Evolutionary conservation across 2,113 vertebrate genomes (phyloP).

Genomic region (Cynoglossus semilaevis): DNA sequence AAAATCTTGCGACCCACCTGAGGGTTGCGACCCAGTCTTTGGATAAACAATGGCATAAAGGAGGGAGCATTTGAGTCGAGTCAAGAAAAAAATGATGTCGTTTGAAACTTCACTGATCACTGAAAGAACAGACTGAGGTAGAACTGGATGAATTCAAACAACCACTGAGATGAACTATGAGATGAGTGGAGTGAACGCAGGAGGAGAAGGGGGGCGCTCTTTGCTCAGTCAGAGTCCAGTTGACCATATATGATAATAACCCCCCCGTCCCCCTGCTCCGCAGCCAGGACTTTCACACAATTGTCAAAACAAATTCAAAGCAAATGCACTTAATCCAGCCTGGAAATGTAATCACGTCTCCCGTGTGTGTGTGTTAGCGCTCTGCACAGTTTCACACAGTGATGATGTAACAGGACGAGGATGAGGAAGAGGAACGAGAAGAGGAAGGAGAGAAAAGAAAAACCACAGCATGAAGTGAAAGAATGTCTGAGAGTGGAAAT

Average conservation of each 20-base stretch:
- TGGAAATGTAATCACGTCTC: constrained; percentile 47
- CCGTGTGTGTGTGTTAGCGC: fast-evolving
- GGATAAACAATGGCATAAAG: no score
- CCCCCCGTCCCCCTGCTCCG: constrained; percentile 30
- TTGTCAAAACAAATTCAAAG: constrained; percentile 26
- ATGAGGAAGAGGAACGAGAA: neutral
- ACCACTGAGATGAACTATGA: no score
- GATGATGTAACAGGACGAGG: constrained; percentile 22
- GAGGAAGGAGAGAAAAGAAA: constrained; percentile 16
- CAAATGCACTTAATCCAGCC: constrained; percentile 34
- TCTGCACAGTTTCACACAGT: constrained; percentile 10
- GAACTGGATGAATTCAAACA: no score
- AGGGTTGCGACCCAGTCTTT: no score
- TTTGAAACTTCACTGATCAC: no score
- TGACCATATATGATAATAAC: constrained; percentile 29
- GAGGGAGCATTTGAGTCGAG: no score
- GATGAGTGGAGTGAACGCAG: neutral
- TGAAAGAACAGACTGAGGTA: no score
- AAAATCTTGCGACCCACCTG: no score
- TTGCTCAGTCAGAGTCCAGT: constrained; percentile 11
- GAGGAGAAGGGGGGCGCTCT: neutral
- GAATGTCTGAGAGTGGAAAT: constrained; percentile 25
- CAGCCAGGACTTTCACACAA: constrained; percentile 37
- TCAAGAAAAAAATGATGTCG: no score
- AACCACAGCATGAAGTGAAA: constrained; percentile 30